Percentiles rank a stretch among this genome's conserved stretches.
phyloP scores from a whole-genome alignment of 2,797 vertebrate species.

The Pipistrellus nathusii region DNA sequence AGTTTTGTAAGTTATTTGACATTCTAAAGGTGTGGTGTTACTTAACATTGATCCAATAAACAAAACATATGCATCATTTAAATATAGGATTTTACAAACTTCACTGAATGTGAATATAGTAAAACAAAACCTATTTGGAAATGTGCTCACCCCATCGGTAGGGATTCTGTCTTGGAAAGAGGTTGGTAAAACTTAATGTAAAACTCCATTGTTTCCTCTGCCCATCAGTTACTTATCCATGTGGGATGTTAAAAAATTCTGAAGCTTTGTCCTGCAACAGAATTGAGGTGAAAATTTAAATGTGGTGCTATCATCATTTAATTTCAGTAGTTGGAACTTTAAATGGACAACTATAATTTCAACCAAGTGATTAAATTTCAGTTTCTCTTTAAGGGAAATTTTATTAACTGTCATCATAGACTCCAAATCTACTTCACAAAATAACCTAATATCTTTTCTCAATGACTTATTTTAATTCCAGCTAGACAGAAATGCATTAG shows the following conservation, averaged over 20 bases:
- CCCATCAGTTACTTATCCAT: background rate
- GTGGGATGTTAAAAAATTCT: background rate
- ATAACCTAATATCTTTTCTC: conserved; percentile 62
- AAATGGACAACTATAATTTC: conserved; percentile 71
- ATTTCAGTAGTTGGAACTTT: conserved; percentile 62
- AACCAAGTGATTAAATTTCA: conserved; percentile 68
- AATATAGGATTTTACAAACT: background rate
- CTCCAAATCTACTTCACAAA: conserved; percentile 63
- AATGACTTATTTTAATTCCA: conserved; percentile 59
- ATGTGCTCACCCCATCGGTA: background rate
- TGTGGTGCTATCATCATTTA: conserved; percentile 42
- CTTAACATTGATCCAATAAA: background rate
- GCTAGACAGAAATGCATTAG: conserved; percentile 43
- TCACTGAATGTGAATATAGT: background rate
- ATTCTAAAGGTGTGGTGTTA: background rate
- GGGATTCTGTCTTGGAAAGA: background rate
- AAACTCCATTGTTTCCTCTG: background rate
- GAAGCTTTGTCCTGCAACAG: conserved; percentile 29
- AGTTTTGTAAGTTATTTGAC: background rate
- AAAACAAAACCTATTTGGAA: background rate
- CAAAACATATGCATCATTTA: background rate
- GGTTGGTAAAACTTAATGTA: background rate
- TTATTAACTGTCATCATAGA: conserved; percentile 66
- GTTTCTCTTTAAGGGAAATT: conserved; percentile 68
- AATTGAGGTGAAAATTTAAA: conserved; percentile 61